These are phyloP conservation scores for Cheiracanthium punctorium DNA, from an alignment of 2,888 invertebrate species.

Conservation along the genomic window DNA sequence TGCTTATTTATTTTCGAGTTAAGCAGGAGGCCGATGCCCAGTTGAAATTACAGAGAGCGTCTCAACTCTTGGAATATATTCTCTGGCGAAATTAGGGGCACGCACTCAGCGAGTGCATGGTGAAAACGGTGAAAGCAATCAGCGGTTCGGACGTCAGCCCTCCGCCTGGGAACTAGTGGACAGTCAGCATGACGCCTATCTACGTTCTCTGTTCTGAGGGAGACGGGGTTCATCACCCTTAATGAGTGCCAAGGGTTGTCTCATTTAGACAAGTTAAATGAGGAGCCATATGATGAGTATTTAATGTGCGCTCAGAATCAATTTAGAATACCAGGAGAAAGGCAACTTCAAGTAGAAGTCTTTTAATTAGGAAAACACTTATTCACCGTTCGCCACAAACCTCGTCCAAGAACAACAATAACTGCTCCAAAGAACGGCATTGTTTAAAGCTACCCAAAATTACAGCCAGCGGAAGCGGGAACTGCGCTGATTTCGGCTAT, in stretches of 20 bases:
- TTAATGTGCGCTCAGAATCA: constrained; percentile 62
- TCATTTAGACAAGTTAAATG: constrained; percentile 65
- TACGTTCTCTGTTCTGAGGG: constrained; percentile 18
- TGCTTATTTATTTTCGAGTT: too few relatives aligned
- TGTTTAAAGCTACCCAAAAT: background rate
- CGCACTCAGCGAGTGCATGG: too few relatives aligned
- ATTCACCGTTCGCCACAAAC: constrained; percentile 18
- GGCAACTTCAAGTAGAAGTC: constrained; percentile 39
- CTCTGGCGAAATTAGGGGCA: too few relatives aligned
- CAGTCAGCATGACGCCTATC: constrained; percentile 31
- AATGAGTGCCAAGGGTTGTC: constrained; percentile 61
- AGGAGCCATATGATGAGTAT: constrained; percentile 65
- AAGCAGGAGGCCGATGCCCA: too few relatives aligned
- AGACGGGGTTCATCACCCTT: constrained; percentile 61
- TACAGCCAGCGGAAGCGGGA: background rate
- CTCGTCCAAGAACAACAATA: constrained; percentile 37
- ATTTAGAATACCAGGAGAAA: constrained; percentile 52
- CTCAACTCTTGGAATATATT: too few relatives aligned
- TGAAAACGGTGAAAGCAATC: constrained; percentile 28
- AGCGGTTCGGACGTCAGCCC: constrained; percentile 26
- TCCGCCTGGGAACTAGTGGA: constrained; percentile 34
- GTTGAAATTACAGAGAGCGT: too few relatives aligned
- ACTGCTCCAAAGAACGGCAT: background rate
- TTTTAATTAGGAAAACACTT: constrained; percentile 54
- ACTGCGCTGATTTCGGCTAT: background rate